A percentile compares a stretch with the other conserved stretches of the same genome.
Evolutionary conservation across 2,797 vertebrate species (phyloP).

Genomic region (Sparidentex hasta): DNA sequence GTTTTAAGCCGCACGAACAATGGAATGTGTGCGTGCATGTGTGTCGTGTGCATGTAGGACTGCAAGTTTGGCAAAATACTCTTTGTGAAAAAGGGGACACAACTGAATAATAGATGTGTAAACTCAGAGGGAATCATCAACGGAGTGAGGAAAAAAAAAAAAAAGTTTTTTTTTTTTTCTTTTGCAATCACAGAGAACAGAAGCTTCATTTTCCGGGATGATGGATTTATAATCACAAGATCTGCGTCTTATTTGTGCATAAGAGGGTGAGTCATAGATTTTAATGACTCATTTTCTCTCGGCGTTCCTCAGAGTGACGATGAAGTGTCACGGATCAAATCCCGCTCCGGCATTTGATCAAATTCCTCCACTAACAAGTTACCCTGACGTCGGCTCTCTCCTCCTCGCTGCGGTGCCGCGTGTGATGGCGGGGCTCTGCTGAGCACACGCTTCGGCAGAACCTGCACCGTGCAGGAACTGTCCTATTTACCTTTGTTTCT

Average conservation of each 20-base stretch:
- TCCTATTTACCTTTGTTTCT: slow-evolving; percentile 63
- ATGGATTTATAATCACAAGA: slow-evolving; percentile 61
- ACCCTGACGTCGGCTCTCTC: slow-evolving; percentile 19
- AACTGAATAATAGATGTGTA: slow-evolving; percentile 73
- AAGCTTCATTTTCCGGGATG: slow-evolving; percentile 57
- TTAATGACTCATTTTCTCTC: slow-evolving; percentile 62
- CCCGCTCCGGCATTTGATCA: slow-evolving; percentile 47
- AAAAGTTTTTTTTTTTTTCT: slow-evolving; percentile 20
- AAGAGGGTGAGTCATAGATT: slow-evolving; percentile 34
- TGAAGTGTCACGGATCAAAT: slow-evolving; percentile 52
- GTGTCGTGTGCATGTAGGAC: background rate
- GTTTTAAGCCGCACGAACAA: slow-evolving; percentile 54
- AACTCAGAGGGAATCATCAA: slow-evolving; percentile 49
- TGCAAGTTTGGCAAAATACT: slow-evolving; percentile 43
- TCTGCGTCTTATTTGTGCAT: slow-evolving; percentile 47
- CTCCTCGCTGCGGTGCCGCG: background rate
- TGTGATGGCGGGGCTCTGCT: slow-evolving; percentile 16
- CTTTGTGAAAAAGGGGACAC: slow-evolving; percentile 48
- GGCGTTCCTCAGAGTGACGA: slow-evolving; percentile 10
- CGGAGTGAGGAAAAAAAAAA: background rate
- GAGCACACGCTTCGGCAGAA: slow-evolving; percentile 38
- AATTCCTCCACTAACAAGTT: slow-evolving; percentile 7
- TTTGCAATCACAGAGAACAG: slow-evolving; percentile 55
- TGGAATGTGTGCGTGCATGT: background rate
- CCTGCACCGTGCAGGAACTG: slow-evolving; percentile 19